Percentiles rank a stretch among this genome's conserved stretches.
phyloP scores from a whole-genome alignment of 2,113 vertebrate species.

The Tachysurus fulvidraco region DNA sequence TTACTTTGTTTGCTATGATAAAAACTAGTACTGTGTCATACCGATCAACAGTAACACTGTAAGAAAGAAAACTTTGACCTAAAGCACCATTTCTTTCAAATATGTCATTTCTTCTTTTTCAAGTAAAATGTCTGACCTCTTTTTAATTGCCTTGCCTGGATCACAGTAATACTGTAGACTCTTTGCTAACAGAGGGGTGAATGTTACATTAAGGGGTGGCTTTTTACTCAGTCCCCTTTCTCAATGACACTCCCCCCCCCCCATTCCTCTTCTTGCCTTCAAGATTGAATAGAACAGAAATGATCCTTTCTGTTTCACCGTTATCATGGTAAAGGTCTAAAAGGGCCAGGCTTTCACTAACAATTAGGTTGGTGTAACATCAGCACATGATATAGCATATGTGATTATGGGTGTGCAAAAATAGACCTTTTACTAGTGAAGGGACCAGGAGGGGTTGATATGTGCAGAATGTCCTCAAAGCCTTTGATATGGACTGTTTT shows the following conservation, averaged over 20 bases:
- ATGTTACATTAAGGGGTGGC: constrained; percentile 23
- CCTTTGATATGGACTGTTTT: constrained; percentile 51
- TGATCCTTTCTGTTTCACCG: constrained; percentile 25
- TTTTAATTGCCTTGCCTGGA: constrained; percentile 38
- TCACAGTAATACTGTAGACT: constrained; percentile 54
- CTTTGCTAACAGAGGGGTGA: constrained; percentile 49
- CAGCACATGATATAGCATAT: constrained; percentile 21
- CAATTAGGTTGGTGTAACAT: constrained; percentile 34
- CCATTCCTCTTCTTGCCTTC: neutral
- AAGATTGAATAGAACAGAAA: constrained; percentile 9
- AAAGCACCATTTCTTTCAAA: neutral
- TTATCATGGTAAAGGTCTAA: constrained; percentile 16
- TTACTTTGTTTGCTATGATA: constrained; percentile 4
- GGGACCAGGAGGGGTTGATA: constrained; percentile 30
- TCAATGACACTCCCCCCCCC: neutral
- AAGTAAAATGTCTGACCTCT: constrained; percentile 20
- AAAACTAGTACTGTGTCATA: neutral
- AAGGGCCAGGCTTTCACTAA: constrained; percentile 28
- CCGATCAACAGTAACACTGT: neutral
- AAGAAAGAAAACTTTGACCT: neutral
- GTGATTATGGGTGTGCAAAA: constrained; percentile 22
- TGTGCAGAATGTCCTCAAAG: constrained; percentile 40
- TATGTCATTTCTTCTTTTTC: constrained; percentile 25
- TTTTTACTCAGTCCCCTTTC: constrained; percentile 14
- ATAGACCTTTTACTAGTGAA: constrained; percentile 18